These are phyloP conservation scores for Procambarus clarkii DNA, from an alignment of 1,140 invertebrate genomes.

Conservation along the genomic window DNA sequence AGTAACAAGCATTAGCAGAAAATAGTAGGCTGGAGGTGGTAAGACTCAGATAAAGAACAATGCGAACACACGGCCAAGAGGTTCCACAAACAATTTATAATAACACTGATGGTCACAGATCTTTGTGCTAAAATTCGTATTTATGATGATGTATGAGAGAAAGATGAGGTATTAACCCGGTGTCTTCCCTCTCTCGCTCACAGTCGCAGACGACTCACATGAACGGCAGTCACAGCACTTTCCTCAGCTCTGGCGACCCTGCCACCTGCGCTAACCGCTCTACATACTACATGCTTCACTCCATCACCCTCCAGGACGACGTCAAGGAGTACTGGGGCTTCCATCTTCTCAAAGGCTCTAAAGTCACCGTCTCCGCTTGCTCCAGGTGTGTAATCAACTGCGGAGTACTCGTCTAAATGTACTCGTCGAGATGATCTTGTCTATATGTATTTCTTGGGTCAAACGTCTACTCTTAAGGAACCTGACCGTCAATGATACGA, in stretches of 20 bases:
- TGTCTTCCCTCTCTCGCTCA: conserved; percentile 71
- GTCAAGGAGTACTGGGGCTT: conserved; percentile 91
- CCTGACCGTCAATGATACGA: too few relatives aligned
- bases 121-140: too few relatives aligned
- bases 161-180: not conserved
- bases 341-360: conserved; percentile 84
- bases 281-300: conserved; percentile 82
- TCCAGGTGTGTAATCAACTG: conserved; percentile 69
- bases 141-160: not conserved
- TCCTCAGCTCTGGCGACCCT: conserved; percentile 81
- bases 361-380: conserved; percentile 85
- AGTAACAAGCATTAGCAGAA: too few relatives aligned
- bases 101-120: too few relatives aligned
- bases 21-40: too few relatives aligned
- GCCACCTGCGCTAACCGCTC: conserved; percentile 78
- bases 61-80: too few relatives aligned
- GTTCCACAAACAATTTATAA: too few relatives aligned
- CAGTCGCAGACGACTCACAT: conserved; percentile 81
- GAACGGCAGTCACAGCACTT: conserved; percentile 86
- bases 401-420: too few relatives aligned
- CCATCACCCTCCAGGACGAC: conserved; percentile 83
- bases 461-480: too few relatives aligned
- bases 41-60: too few relatives aligned
- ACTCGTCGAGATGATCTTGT: too few relatives aligned
- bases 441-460: too few relatives aligned